These are phyloP conservation scores for Silurus glanis DNA, from an alignment of 2,113 vertebrate genomes.

Conservation along the genomic window DNA sequence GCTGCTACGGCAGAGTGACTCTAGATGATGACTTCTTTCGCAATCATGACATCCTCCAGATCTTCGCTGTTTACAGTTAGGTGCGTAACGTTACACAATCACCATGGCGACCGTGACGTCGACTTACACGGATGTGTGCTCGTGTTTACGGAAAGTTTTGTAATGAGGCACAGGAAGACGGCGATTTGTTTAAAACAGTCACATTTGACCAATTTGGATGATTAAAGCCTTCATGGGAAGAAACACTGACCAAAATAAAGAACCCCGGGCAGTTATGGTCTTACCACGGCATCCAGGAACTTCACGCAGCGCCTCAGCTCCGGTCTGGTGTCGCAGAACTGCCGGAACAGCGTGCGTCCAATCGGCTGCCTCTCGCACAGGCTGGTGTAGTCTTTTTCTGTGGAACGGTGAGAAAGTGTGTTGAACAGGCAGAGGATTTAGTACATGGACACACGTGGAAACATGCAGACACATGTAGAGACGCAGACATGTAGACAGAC, in stretches of 20 bases:
- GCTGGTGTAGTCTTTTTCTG: conserved; percentile 93
- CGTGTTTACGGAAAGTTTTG: conserved; percentile 7
- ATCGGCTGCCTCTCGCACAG: conserved; percentile 94
- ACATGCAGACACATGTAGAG: not conserved
- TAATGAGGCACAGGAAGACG: not conserved
- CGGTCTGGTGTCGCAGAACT: conserved; percentile 88
- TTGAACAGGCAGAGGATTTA: conserved; percentile 13
- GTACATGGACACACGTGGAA: conserved; percentile 27
- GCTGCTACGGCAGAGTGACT: too few species aligned
- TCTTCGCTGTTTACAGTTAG: not conserved
- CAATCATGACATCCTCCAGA: too few species aligned
- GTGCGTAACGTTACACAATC: not conserved
- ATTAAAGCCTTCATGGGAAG: not conserved
- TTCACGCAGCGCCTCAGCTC: conserved; percentile 85
- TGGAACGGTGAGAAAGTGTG: conserved; percentile 35
- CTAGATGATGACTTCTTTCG: too few species aligned
- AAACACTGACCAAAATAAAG: not conserved
- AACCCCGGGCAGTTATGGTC: conserved; percentile 33
- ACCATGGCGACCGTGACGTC: not conserved
- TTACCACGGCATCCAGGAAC: conserved; percentile 96
- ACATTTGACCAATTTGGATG: not conserved
- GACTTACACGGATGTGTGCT: not conserved
- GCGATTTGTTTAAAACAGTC: not conserved
- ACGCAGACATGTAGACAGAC: not conserved
- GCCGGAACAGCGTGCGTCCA: conserved; percentile 85